Evolutionary conservation across 2,113 vertebrate species (phyloP), one percentile per base, ranked within the genome.

Genomic region (Rhinolophus ferrumequinum): DNA sequence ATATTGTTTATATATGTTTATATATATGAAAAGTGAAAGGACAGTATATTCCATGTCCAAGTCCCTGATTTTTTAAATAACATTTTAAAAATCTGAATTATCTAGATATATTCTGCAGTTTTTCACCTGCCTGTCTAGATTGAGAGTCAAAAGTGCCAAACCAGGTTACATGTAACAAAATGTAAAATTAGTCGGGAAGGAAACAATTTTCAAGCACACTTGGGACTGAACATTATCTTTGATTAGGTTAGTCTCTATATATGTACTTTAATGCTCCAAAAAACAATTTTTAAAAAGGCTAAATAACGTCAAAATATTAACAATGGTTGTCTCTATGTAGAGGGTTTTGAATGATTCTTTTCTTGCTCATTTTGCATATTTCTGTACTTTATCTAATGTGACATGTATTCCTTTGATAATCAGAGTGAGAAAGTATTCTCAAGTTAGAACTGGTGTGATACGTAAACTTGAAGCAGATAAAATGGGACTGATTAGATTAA

Each of bases 401-500:
- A 92, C 58, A 35, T 62, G 24, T 21, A 19, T 13, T 75, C 38
- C 12, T 54, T 24, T 28, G 26, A 60, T 80, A 44, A 85, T 77
- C 35, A 86, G 73, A 86, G 52, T 50, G n/a, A 93, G 83, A 56
- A 54, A 44, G 81, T 26, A 70, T 64, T 62, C 94, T 97, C 97
- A 97, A 96, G 98, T 98, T 52, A 73, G 44, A 97, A 98, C 95
- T 95, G 81, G 95, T 44, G 0, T 76, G 92, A 97, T 96, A 91
- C 44, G 73, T 44, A 92, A 97, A 90, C 72, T 72, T 95, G n/a
- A 52, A 96, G 96, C 62, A 96, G 97, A 97, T 97, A 98, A 95
- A 97, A 96, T 75, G 69, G 86, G 97, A 96, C 97, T 97, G 97
- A 93, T 89, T 82, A 95, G 96, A 97, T 97, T 97, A 98, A 97